A percentile compares a stretch with the other conserved stretches of the same genome.
Conservation (phyloP, 2,797 vertebrate species). For the Gouania willdenowi region DNA sequence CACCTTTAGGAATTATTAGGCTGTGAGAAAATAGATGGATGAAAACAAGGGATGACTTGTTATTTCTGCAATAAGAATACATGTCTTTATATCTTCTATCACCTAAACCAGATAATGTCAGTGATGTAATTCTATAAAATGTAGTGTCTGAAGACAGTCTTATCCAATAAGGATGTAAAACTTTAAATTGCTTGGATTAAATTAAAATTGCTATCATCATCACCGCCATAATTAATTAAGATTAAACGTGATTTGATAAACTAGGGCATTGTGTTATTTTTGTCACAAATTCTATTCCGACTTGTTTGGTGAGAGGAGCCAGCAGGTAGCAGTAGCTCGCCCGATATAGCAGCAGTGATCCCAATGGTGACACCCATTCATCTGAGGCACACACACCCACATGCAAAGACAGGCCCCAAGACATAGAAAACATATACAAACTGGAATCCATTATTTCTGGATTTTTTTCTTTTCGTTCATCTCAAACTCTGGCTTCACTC, state of each 20-base stretch:
- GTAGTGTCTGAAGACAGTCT: background rate
- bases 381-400: conserved; percentile 21
- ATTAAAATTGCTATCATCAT: background rate
- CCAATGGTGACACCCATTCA: conserved; percentile 59
- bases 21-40: too few relatives aligned
- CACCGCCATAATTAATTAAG: background rate
- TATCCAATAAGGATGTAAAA: background rate
- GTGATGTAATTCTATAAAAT: conserved; percentile 2
- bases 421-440: conserved; percentile 23
- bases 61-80: too few relatives aligned
- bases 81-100: too few relatives aligned
- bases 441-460: conserved; percentile 38
- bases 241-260: conserved; percentile 10
- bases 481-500: conserved; percentile 7
- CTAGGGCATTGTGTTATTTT: conserved; percentile 6
- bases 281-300: conserved; percentile 15
- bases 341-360: conserved; percentile 72
- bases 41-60: too few relatives aligned
- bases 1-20: too few relatives aligned
- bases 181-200: background rate
- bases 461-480: conserved; percentile 8
- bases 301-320: conserved; percentile 50
- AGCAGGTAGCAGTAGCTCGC: conserved; percentile 67
- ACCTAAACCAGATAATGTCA: too few relatives aligned
- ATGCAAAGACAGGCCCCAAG: conserved; percentile 19